phyloP scores from a whole-genome alignment of 1,140 invertebrate genomes.

The Heliconius melpomene region DNA sequence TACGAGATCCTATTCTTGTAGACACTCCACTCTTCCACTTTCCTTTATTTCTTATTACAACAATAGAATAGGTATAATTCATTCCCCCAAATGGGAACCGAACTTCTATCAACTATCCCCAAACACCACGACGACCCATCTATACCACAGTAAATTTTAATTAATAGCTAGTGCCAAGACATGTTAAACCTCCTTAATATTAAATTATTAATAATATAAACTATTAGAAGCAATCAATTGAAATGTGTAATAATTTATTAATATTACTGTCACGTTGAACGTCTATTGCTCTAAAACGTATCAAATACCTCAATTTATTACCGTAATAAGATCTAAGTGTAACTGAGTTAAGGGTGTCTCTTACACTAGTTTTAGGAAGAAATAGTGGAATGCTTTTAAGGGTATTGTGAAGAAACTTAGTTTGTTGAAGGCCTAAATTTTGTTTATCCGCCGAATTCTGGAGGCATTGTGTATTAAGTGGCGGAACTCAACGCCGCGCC shows the following conservation, averaged over 20 bases:
- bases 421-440: not conserved
- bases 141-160: not conserved
- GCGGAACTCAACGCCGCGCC: too few species aligned
- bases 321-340: conserved; percentile 26
- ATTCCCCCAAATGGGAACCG: too few species aligned
- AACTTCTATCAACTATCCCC: too few species aligned
- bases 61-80: too few species aligned
- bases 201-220: not conserved
- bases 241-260: conserved; percentile 5
- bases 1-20: too few species aligned
- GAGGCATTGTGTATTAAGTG: too few species aligned
- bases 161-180: not conserved
- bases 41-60: too few species aligned
- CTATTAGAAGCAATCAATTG: not conserved
- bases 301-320: conserved; percentile 26
- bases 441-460: too few species aligned
- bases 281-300: conserved; percentile 12
- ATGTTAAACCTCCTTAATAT: not conserved
- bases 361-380: not conserved
- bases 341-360: not conserved
- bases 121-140: too few species aligned
- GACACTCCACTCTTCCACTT: too few species aligned
- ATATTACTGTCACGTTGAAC: conserved; percentile 5
- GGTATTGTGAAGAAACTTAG: too few species aligned
- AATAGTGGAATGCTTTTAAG: not conserved